Conservation (phyloP, 2,797 vertebrate genomes). For the Falco peregrinus region DNA sequence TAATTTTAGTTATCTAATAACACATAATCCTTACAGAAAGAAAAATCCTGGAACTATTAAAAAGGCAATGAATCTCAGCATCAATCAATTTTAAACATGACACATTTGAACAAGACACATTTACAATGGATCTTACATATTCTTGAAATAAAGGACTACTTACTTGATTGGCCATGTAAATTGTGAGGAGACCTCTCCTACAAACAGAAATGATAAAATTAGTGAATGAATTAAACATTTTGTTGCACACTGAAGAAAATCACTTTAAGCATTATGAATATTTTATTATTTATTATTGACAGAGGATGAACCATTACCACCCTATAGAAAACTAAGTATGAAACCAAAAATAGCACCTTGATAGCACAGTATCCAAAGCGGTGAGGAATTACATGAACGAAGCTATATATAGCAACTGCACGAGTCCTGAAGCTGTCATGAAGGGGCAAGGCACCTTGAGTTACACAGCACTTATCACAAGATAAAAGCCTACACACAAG, state of each 20-base stretch:
- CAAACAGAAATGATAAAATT: constrained; percentile 57
- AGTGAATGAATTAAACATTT: neutral
- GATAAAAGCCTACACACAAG: neutral
- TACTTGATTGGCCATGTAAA: constrained; percentile 99
- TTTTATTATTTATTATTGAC: neutral
- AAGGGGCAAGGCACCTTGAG: neutral
- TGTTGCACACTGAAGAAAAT: neutral
- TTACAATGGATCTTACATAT: neutral
- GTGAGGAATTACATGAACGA: neutral
- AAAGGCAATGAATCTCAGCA: neutral
- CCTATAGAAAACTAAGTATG: neutral
- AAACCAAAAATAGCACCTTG: neutral
- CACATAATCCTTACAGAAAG: neutral
- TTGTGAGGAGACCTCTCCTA: constrained; percentile 97
- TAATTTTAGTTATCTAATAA: neutral
- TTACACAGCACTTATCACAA: neutral
- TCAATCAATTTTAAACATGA: neutral
- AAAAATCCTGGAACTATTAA: neutral
- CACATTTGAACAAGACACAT: neutral
- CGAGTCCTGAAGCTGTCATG: neutral
- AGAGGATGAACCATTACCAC: neutral
- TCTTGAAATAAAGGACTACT: constrained; percentile 70
- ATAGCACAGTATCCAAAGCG: neutral
- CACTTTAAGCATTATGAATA: neutral
- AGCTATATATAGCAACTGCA: neutral